A percentile compares a stretch with the other conserved stretches of the same genome.
Evolutionary conservation across 2,888 invertebrate species (phyloP).

Genomic region (Lasioglossum malachurum): DNA sequence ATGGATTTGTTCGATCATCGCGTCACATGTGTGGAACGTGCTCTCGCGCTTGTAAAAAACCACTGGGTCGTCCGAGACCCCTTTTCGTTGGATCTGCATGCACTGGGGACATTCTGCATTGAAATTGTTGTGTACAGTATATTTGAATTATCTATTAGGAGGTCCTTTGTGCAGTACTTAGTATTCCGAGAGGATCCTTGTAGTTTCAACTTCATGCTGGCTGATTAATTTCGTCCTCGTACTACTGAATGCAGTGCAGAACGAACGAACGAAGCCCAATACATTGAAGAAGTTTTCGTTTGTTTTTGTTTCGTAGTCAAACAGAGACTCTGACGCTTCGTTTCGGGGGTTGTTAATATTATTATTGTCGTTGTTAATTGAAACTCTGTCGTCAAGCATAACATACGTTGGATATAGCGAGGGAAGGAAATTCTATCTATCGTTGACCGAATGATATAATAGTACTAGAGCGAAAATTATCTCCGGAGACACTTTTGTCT

Average conservation of each 20-base stretch:
- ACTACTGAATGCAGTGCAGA: not conserved
- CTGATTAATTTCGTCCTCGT: not conserved
- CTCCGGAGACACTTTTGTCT: not conserved
- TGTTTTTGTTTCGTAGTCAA: not conserved
- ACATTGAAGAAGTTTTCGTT: not conserved
- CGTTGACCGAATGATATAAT: not conserved
- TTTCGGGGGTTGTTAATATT: not conserved
- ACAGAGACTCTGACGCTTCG: not conserved
- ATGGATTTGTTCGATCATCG: not conserved
- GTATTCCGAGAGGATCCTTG: not conserved
- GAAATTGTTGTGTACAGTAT: not conserved
- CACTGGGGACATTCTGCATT: not conserved
- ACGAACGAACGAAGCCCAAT: not conserved
- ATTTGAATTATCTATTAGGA: not conserved
- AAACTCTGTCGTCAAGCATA: not conserved
- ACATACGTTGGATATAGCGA: not conserved
- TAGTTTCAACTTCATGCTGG: not conserved
- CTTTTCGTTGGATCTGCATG: not conserved
- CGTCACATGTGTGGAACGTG: not conserved
- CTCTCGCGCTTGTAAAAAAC: not conserved
- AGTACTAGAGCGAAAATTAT: not conserved
- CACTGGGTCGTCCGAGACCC: not conserved
- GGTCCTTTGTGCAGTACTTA: not conserved
- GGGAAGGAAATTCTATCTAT: not conserved
- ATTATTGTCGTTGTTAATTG: not conserved